Conservation (phyloP, 2,113 vertebrate genomes). For the Stomatorhinus ivindoensis region DNA sequence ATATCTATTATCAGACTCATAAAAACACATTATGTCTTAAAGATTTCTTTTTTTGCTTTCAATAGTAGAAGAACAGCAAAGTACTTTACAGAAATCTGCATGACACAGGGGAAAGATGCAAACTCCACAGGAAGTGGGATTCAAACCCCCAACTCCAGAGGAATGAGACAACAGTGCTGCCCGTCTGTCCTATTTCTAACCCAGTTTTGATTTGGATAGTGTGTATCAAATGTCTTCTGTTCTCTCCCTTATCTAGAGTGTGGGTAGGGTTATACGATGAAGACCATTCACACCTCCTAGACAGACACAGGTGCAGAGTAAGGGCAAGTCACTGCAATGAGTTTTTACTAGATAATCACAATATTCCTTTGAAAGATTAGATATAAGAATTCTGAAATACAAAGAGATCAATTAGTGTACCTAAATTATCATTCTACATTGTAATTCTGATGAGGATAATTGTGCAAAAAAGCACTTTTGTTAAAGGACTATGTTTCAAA, state of each 20-base stretch:
- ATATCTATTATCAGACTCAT: not conserved
- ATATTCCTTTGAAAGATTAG: not conserved
- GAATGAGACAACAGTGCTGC: not conserved
- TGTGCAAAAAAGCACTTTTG: not conserved
- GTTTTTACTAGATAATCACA: not conserved
- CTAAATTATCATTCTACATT: not conserved
- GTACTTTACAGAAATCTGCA: not conserved
- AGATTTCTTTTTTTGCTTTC: not conserved
- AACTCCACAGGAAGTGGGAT: not conserved
- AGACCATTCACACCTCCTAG: not conserved
- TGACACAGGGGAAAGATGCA: not conserved
- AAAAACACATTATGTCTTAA: not conserved
- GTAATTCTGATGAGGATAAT: not conserved
- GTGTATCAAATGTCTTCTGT: not conserved
- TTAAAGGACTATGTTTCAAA: not conserved
- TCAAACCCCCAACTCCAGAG: not conserved
- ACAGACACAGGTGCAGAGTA: not conserved
- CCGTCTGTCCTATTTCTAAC: not conserved
- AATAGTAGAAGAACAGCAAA: not conserved
- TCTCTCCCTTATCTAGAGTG: not conserved
- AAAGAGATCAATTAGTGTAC: not conserved
- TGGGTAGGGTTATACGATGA: not conserved
- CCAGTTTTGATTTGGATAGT: not conserved
- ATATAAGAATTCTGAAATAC: not conserved
- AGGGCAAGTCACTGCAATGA: not conserved